phyloP scores from a whole-genome alignment of 2,797 vertebrate genomes.

The Jordanella pulchra region DNA sequence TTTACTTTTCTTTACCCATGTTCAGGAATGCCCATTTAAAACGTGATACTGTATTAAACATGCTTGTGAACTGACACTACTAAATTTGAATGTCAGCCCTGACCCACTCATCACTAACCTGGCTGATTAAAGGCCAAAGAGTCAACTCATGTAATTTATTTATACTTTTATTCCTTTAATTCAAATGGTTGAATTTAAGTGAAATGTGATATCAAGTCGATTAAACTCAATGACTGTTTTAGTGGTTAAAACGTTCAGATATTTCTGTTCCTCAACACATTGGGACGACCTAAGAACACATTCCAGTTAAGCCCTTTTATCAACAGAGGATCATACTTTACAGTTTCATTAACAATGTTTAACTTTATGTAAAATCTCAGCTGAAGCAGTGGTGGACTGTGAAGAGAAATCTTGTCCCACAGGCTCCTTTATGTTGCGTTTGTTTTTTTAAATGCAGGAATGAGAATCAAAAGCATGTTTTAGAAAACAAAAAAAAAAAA shows the following conservation, averaged over 20 bases:
- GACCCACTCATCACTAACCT: slow-evolving; percentile 2
- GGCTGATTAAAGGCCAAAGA: neutral
- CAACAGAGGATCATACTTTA: slow-evolving; percentile 20
- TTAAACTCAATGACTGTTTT: neutral
- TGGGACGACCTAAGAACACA: slow-evolving; percentile 53
- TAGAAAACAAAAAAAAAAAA: no score
- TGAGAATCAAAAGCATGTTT: slow-evolving; percentile 62
- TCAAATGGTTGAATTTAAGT: neutral
- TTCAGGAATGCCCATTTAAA: neutral
- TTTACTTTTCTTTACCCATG: neutral
- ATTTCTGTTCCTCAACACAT: slow-evolving; percentile 15
- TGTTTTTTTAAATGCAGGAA: slow-evolving; percentile 36
- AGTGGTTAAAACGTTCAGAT: neutral
- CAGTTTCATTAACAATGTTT: slow-evolving; percentile 1
- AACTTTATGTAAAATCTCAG: slow-evolving; percentile 15
- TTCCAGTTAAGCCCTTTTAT: slow-evolving; percentile 45
- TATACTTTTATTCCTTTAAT: no score
- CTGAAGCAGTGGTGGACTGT: slow-evolving; percentile 5
- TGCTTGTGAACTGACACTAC: neutral
- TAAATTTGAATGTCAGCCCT: neutral
- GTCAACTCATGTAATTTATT: no score
- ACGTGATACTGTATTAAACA: no score
- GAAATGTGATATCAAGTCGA: neutral
- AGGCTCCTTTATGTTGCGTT: slow-evolving; percentile 19
- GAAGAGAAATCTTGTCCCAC: slow-evolving; percentile 1